Conservation (phyloP, 2,888 invertebrate species). For the Eristalis intricaria region DNA sequence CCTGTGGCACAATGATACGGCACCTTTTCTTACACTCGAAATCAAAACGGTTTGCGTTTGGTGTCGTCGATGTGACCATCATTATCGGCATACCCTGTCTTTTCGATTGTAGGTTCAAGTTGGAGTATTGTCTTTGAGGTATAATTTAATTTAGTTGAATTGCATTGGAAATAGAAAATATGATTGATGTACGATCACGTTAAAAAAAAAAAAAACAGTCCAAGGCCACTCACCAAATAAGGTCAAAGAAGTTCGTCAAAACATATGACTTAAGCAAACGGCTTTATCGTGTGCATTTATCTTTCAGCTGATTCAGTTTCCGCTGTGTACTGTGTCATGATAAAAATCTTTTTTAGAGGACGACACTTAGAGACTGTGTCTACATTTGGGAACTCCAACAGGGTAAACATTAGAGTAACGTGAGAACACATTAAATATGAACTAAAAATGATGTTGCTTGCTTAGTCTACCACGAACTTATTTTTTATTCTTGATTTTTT, state of each 20-base stretch:
- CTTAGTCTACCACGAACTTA: not conserved
- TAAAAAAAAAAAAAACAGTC: rapidly evolving
- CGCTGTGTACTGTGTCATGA: not conserved
- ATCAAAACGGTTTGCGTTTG: too few species aligned
- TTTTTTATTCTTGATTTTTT: not conserved
- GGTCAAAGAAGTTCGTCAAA: not conserved
- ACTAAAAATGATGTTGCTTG: not conserved
- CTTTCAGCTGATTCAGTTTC: not conserved
- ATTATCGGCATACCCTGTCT: too few species aligned
- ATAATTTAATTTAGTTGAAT: too few species aligned
- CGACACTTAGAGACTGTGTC: not conserved
- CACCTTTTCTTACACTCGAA: too few species aligned
- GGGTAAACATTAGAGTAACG: not conserved
- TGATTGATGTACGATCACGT: too few species aligned
- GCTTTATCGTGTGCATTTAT: not conserved
- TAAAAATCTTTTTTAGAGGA: not conserved
- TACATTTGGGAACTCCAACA: not conserved
- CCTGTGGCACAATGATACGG: too few species aligned
- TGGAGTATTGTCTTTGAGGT: too few species aligned
- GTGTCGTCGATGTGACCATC: too few species aligned
- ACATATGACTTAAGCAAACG: not conserved
- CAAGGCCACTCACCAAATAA: not conserved
- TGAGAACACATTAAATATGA: not conserved
- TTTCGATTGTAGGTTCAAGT: too few species aligned
- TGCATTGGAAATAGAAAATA: too few species aligned